Conservation (phyloP, 2,797 vertebrate genomes). For the Falco cherrug region DNA sequence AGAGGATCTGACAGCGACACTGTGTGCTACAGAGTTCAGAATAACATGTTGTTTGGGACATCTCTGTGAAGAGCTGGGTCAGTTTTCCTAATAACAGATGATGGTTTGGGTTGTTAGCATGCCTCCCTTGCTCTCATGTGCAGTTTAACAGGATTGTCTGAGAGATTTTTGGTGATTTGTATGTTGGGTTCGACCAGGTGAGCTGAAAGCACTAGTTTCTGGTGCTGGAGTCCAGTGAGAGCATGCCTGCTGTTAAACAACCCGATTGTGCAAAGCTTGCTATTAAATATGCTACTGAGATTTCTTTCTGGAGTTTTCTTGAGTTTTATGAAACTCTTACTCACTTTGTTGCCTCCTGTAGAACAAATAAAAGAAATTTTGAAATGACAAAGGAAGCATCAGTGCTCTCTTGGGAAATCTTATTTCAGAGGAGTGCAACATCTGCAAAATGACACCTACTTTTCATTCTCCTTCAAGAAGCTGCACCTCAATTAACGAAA, state of each 20-base stretch:
- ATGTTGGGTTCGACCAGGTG: neutral
- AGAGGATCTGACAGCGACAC: neutral
- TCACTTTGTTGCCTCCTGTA: neutral
- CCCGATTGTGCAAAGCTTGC: neutral
- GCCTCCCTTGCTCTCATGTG: neutral
- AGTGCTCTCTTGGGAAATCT: neutral
- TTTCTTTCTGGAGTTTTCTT: neutral
- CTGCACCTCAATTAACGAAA: neutral
- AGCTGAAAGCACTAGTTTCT: neutral
- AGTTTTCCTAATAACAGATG: neutral
- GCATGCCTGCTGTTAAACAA: neutral
- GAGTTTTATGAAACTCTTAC: neutral
- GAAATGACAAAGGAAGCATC: neutral
- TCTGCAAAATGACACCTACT: neutral
- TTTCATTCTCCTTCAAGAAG: neutral
- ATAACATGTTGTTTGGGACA: neutral
- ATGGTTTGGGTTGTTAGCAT: neutral
- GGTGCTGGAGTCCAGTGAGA: neutral
- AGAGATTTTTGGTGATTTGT: neutral
- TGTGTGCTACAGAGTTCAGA: neutral
- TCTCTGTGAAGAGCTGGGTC: neutral
- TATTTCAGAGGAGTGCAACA: neutral
- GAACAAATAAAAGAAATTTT: neutral
- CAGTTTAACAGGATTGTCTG: neutral
- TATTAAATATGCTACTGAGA: neutral